Evolutionary conservation across 1,140 invertebrate species (phyloP), one percentile per base, ranked within the genome.

Genomic region (Drosophila busckii): DNA sequence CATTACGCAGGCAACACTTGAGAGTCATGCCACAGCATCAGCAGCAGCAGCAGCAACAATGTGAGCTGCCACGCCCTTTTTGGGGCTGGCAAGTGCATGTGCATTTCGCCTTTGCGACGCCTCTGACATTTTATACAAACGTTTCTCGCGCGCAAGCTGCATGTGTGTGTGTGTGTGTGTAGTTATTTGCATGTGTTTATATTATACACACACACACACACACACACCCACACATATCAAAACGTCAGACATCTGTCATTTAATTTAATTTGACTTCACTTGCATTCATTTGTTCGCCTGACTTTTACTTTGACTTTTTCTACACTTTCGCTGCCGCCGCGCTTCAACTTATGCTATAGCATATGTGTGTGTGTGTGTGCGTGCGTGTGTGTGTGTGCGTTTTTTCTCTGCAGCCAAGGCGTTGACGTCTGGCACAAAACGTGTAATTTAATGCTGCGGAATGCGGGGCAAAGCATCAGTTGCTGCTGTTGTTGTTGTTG

Each of bases 161-260:
- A 34, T 22, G 26, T 26, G 19, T 48, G 25, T 44, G 34, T 25
- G 5, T 29, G n/a, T 8, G 37, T 41, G 52, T 59, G 50, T 29
- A 19, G 19, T 20, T 55, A 66, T 62, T 58, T 76, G 73, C 68
- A 61, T 69, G 62, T 68, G 58, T 60, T 68, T 58, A 54, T 69
- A 61, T 53, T 59, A 52, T 55, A 64, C 38, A 65, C 35, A 50
- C 13, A 10, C 22, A 25, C 25, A 10, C 22, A 31, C 25, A 32
- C 38, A 20, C 9, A 26, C 19, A 22, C 4, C 6, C 20, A 32
- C 10, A 20, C 32, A 23, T 63, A 70, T 75, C 75, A 83, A 82
- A 83, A 82, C 83, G 75, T 82, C 75, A 82, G 75, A 83, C 76
- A 82, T 82, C 75, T 82, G 75, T 82, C 75, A 82, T 82, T 82